Evolutionary conservation across 2,797 vertebrate genomes (phyloP).

Genomic region (Cuniculus paca): DNA sequence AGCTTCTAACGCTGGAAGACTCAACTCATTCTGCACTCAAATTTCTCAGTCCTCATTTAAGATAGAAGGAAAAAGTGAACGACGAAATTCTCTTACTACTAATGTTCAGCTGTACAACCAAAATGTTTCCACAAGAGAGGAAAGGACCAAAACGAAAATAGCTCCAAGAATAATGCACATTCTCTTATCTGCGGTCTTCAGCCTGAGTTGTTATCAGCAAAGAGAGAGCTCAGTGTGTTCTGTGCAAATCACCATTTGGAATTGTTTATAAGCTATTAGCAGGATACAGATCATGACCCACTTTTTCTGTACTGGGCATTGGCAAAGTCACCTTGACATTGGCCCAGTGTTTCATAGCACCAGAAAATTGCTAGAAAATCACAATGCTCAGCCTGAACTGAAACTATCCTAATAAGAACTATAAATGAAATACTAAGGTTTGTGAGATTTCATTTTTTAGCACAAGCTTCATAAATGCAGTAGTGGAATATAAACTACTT

Average conservation of each 20-base stretch:
- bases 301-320: conserved; percentile 23
- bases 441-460: conserved; percentile 46
- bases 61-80: conserved; percentile 3
- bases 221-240: conserved; percentile 36
- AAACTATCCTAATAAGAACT: conserved; percentile 35
- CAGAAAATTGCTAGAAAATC: conserved; percentile 69
- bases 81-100: not conserved
- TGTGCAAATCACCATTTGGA: conserved; percentile 59
- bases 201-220: conserved; percentile 7
- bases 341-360: not conserved
- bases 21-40: not conserved
- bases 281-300: conserved; percentile 2
- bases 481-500: not conserved
- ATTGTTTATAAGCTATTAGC: conserved; percentile 66
- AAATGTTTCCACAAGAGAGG: conserved; percentile 3
- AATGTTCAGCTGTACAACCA: not conserved
- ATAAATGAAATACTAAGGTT: conserved; percentile 33
- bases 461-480: not conserved
- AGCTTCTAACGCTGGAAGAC: not conserved
- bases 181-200: conserved; percentile 48
- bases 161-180: conserved; percentile 42
- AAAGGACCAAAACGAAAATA: not conserved
- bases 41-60: not conserved
- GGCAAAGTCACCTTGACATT: conserved; percentile 76
- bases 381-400: conserved; percentile 40